phyloP scores from a whole-genome alignment of 2,113 vertebrate species.

The Chaetura pelagica region DNA sequence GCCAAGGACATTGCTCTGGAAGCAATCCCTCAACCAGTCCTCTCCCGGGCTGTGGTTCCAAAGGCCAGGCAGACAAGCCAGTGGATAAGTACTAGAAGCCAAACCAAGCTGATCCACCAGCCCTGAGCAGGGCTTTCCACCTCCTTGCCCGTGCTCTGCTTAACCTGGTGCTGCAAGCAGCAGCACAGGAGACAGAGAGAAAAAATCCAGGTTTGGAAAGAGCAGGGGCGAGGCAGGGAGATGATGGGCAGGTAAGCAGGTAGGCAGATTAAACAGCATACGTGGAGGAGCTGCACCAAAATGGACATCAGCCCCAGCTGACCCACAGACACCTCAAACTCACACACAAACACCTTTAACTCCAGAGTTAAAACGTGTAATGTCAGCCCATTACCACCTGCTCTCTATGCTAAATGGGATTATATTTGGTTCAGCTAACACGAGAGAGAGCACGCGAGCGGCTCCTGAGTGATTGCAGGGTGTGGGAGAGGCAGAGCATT shows the following conservation, averaged over 20 bases:
- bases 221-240: background rate
- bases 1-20: rapidly evolving
- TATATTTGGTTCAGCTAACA: conserved; percentile 36
- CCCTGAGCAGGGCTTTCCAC: background rate
- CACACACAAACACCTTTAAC: background rate
- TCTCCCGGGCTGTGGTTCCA: rapidly evolving
- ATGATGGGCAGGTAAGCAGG: background rate
- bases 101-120: background rate
- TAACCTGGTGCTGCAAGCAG: background rate
- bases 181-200: background rate
- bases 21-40: background rate
- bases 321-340: background rate
- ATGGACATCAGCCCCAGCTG: background rate
- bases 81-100: background rate
- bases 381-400: background rate
- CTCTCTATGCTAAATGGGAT: conserved; percentile 5
- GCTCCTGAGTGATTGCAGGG: conserved; percentile 23
- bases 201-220: background rate
- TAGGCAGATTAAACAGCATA: background rate
- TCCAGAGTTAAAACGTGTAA: background rate
- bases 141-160: background rate
- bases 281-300: background rate
- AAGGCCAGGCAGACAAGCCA: background rate
- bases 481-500: background rate
- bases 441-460: background rate